Conservation (phyloP, 2,113 vertebrate genomes). For the Brachyistius frenatus region DNA sequence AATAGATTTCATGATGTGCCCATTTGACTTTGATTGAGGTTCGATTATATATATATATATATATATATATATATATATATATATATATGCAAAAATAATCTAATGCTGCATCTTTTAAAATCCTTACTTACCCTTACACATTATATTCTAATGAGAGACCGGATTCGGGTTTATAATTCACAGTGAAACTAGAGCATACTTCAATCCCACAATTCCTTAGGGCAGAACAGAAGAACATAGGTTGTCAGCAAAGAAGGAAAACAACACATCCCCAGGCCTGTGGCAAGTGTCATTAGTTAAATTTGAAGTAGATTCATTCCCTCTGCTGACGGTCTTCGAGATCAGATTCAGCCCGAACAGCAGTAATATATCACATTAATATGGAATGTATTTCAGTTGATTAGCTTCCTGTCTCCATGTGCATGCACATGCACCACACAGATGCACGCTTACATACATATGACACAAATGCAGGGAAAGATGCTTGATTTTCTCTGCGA, state of each 20-base stretch:
- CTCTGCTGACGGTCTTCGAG: constrained; percentile 44
- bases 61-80: no score
- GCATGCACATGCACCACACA: constrained; percentile 10
- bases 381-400: constrained; percentile 73
- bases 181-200: constrained; percentile 42
- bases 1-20: background rate
- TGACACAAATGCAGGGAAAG: constrained; percentile 23
- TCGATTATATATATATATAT: no score
- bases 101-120: constrained; percentile 10
- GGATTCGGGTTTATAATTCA: constrained; percentile 37
- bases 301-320: constrained; percentile 69
- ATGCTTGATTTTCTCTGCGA: constrained; percentile 29
- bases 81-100: background rate
- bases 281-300: constrained; percentile 64
- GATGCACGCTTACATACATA: constrained; percentile 27
- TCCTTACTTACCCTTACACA: constrained; percentile 5
- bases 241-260: constrained; percentile 60
- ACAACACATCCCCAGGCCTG: constrained; percentile 51
- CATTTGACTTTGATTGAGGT: background rate
- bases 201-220: constrained; percentile 34
- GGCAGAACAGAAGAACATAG: constrained; percentile 49
- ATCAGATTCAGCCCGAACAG: constrained; percentile 62
- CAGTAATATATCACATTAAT: constrained; percentile 79
- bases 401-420: constrained; percentile 72
- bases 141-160: constrained; percentile 2